A percentile compares a stretch with the other conserved stretches of the same genome.
phyloP scores from a whole-genome alignment of 2,888 invertebrate species.

The Ophonus ardosiacus region DNA sequence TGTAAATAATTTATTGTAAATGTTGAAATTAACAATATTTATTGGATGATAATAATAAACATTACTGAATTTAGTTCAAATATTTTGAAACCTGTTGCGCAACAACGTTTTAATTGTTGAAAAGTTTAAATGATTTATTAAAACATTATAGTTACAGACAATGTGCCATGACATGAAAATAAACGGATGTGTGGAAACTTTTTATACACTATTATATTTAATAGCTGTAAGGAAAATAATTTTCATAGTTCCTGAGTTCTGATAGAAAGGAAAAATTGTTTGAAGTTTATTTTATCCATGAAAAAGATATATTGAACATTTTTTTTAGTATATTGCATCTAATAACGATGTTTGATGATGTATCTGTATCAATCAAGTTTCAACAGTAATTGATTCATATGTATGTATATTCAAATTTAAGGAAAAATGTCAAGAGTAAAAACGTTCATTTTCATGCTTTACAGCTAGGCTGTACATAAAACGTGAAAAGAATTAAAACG shows the following conservation, averaged over 20 bases:
- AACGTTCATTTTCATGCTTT: not conserved
- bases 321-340: not conserved
- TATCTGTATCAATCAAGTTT: conserved; percentile 24
- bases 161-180: too few species aligned
- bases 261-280: not conserved
- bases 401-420: conserved; percentile 2
- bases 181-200: too few species aligned
- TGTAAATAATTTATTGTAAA: not conserved
- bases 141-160: not conserved
- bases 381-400: not conserved
- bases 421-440: not conserved
- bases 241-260: not conserved
- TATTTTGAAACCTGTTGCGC: not conserved
- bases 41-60: not conserved
- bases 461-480: not conserved
- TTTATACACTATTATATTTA: too few species aligned
- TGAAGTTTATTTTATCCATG: not conserved
- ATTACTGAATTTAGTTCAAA: not conserved
- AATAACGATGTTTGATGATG: not conserved
- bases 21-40: not conserved
- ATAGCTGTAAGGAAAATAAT: not conserved
- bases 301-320: not conserved
- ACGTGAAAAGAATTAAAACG: conserved; percentile 4
- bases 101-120: not conserved
- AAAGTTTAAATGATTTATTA: not conserved